Conservation (phyloP, 2,888 invertebrate species). For the Pammene aurita region DNA sequence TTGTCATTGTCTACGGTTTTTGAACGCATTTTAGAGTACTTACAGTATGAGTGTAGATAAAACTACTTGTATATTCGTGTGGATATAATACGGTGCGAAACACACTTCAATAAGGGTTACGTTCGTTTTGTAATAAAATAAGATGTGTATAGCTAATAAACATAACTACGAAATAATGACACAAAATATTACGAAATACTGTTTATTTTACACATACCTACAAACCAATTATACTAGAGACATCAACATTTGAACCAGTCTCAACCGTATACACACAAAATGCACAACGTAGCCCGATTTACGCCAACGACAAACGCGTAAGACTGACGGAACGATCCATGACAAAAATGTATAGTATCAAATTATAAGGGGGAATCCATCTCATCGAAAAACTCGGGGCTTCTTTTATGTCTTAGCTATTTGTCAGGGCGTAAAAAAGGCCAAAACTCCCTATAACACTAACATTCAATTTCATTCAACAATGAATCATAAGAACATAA, state of each 20-base stretch:
- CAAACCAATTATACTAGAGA: slow-evolving; percentile 32
- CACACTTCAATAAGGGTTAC: too few relatives aligned
- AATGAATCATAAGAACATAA: slow-evolving; percentile 32
- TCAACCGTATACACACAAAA: slow-evolving; percentile 21
- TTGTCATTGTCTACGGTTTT: too few relatives aligned
- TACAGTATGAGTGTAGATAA: too few relatives aligned
- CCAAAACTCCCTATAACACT: slow-evolving; percentile 5
- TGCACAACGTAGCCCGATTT: background rate
- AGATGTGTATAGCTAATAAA: too few relatives aligned
- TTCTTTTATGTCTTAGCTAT: too few relatives aligned
- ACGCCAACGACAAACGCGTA: background rate
- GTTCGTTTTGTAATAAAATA: too few relatives aligned
- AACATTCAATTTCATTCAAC: slow-evolving; percentile 36
- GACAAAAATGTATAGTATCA: too few relatives aligned
- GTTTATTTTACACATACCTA: slow-evolving; percentile 41
- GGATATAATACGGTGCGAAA: too few relatives aligned
- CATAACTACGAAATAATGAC: background rate
- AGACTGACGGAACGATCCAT: background rate
- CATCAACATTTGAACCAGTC: slow-evolving; percentile 8
- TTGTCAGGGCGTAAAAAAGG: slow-evolving; percentile 4
- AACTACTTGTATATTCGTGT: too few relatives aligned
- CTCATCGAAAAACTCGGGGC: too few relatives aligned
- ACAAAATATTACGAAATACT: slow-evolving; percentile 34
- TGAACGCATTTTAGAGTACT: too few relatives aligned
- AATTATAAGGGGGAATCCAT: background rate